Conservation (phyloP, 2,797 vertebrate genomes). For the Pitangus sulphuratus region DNA sequence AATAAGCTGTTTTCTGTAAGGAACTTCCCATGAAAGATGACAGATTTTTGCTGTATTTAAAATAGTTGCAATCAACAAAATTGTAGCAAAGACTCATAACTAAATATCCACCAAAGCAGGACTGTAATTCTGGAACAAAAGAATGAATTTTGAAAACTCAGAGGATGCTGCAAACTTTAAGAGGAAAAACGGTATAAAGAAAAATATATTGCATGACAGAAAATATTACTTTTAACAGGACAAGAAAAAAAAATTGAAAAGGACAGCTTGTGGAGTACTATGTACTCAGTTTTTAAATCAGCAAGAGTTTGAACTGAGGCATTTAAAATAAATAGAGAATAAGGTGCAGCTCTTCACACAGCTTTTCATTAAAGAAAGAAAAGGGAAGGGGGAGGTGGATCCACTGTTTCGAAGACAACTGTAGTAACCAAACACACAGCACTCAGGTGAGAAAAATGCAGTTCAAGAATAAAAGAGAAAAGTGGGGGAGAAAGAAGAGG, state of each 20-base stretch:
- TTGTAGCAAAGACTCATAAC: not conserved
- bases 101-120: not conserved
- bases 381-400: not conserved
- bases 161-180: not conserved
- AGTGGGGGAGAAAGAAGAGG: rapidly evolving
- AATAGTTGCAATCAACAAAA: not conserved
- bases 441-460: not conserved
- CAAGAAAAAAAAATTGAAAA: not conserved
- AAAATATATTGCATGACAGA: not conserved
- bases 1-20: not conserved
- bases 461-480: not conserved
- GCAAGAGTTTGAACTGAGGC: not conserved
- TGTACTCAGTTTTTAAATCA: not conserved
- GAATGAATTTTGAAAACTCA: not conserved
- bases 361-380: not conserved
- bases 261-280: rapidly evolving
- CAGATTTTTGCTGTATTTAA: not conserved
- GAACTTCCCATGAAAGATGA: not conserved
- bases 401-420: not conserved
- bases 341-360: not conserved
- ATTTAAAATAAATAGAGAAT: not conserved
- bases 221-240: not conserved
- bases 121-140: not conserved
- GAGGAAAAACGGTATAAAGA: not conserved
- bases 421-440: not conserved